Base-by-base conservation (phyloP, 2,113 vertebrate species). In the Scatophagus argus region DNA sequence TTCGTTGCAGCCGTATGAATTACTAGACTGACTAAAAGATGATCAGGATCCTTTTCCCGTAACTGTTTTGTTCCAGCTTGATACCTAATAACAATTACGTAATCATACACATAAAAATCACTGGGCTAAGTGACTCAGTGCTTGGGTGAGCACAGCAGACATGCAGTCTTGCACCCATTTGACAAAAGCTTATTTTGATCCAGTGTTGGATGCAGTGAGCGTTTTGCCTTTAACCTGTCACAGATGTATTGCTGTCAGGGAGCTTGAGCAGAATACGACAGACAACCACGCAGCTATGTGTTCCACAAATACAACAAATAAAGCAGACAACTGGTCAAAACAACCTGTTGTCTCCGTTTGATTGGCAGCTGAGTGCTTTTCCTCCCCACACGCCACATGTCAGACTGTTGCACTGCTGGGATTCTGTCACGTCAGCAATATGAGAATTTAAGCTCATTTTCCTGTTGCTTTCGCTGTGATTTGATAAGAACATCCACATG, bases 401-500 rank as follows among this genome's bases (percentile, higher is more conserved):
- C 16, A 41, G 32, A 38, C 38, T 60, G 43, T 51, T 34, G 10
- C 34, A 21, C 12, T 39, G 21, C 25, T 51, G 11, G 13, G n/a
- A 36, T 39, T 62, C 46, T 31, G 46, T 32, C 6, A 7, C 31
- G 16, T 70, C 25, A 41, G 25, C 46, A 39, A 55, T 23, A 19
- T 23, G 54, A 55, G 54, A 41, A 43, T 54, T 5, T 23, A 47
- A 31, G 41, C 44, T 51, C 10, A 31, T 77, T 46, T 65, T 29
- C 19, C 59, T 52, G 31, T 47, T 56, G 21, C 23, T 69, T 55
- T 79, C 21, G 63, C 31, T 76, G 41, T 64, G 29, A 60, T 39
- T 78, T 49, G 17, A 31, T 8, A 27, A 59, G 36, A 71, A 36
- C 8, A 5, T 56, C 34, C 63, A 31, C 67, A 25, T 59, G 52